Base-by-base conservation (phyloP, 1,140 invertebrate species). In the Neodiprion pinetum region DNA sequence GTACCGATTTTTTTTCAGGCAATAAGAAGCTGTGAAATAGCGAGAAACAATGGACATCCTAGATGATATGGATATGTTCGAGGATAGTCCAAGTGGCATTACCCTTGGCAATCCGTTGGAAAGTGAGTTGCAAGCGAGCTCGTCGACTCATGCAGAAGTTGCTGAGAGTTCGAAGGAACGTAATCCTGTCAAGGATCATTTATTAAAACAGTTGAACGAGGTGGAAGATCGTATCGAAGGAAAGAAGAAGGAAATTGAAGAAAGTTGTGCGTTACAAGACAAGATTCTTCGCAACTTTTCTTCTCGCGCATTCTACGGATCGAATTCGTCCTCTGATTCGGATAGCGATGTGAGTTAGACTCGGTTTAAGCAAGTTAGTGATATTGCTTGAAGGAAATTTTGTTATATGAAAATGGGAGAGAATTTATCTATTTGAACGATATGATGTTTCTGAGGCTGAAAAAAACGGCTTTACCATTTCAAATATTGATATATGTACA, bases 181-280 rank as follows among this genome's bases (percentile, higher is more conserved):
- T 14, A 87, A 87, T 79, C 85, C 86, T 0, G 66, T 87, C 1
- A 79, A 85, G 21, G 83, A 86, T 14, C 69, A 82, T 71, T 75
- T 88, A 65, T 67, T 75, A 14, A 81, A 81, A 50, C 79, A 85
- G 50, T 61, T 84, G 3, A 17, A 75, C 4, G 74, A 76, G 48
- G 72, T 82, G 0, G 48, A 80, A 66, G 75, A 79, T 7, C 79
- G 78, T 72, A 81, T 88, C 3, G 75, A 79, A 1, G 72, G 53
- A 49, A 72, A 75, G 0, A 80, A 71, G 48, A 77, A 67, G 28
- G 80, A 84, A 50, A 76, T 84, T 8, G 71, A 79, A 40, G 72
- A 82, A 8, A 48, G 82, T 12, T 61, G 74, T 47, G 67, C 70
- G 3, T 70, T 80, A 1, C 83, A 79, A 0, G 49, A 75, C 17